A percentile compares a stretch with the other conserved stretches of the same genome.
Conservation (phyloP, 2,888 invertebrate species). For the Fragum sueziense region DNA sequence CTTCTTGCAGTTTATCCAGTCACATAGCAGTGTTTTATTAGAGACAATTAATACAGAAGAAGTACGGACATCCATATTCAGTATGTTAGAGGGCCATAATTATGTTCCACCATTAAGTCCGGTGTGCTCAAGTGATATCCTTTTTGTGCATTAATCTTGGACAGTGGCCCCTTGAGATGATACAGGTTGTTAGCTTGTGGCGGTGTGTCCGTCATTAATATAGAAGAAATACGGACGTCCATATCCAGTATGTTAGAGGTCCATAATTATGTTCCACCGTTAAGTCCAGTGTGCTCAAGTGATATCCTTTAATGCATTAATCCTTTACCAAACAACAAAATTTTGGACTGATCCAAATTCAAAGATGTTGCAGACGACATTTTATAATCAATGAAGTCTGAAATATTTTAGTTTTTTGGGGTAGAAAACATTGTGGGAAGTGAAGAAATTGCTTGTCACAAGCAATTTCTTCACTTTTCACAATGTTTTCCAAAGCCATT, state of each 20-base stretch:
- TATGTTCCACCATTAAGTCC: background rate
- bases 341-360: too few relatives aligned
- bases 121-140: conserved; percentile 2
- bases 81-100: background rate
- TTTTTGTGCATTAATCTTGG: too few relatives aligned
- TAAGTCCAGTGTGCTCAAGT: background rate
- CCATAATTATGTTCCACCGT: background rate
- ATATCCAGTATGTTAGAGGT: background rate
- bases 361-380: too few relatives aligned
- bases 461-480: too few relatives aligned
- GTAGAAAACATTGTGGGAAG: too few relatives aligned
- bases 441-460: background rate
- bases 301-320: conserved; percentile 8
- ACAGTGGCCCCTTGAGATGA: too few relatives aligned
- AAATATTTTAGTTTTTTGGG: too few relatives aligned
- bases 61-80: background rate
- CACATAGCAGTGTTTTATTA: background rate
- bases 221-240: background rate
- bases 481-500: too few relatives aligned
- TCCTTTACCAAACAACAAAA: too few relatives aligned
- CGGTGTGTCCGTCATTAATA: too few relatives aligned
- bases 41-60: background rate
- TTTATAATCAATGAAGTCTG: too few relatives aligned
- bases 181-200: too few relatives aligned
- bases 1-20: background rate